These are phyloP conservation scores for Tenthredo scrophulariae DNA, from an alignment of 2,888 invertebrate species.

Conservation along the genomic window DNA sequence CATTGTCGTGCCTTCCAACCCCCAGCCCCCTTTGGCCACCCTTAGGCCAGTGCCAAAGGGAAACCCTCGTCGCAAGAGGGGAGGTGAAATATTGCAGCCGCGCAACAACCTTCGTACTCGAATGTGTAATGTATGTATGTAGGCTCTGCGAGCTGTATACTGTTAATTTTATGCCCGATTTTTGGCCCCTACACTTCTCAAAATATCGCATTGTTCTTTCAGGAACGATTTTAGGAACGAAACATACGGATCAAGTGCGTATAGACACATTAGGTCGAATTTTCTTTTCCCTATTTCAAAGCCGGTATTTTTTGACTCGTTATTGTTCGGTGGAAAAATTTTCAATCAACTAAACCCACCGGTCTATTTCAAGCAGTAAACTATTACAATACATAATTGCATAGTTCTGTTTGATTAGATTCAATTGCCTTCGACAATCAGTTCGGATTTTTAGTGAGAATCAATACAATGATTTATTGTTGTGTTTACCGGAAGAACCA, in stretches of 20 bases:
- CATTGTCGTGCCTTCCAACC: constrained; percentile 72
- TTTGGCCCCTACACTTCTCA: constrained; percentile 57
- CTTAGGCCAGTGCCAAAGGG: constrained; percentile 51
- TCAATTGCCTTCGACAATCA: background rate
- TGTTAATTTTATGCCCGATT: constrained; percentile 76
- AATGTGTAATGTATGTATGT: constrained; percentile 22
- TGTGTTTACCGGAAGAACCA: background rate
- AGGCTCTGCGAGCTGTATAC: constrained; percentile 71
- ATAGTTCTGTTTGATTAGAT: background rate
- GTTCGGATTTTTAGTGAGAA: background rate
- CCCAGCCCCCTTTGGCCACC: constrained; percentile 62
- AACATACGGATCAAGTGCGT: constrained; percentile 45
- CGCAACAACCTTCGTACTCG: constrained; percentile 65
- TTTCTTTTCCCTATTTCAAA: constrained; percentile 27
- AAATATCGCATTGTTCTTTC: constrained; percentile 38
- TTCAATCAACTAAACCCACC: background rate
- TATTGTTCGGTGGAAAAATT: background rate
- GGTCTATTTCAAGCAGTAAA: background rate
- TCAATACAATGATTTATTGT: background rate
- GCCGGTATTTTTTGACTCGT: background rate
- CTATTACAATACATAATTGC: background rate
- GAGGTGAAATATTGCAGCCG: constrained; percentile 74
- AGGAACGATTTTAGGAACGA: constrained; percentile 39
- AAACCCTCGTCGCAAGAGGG: constrained; percentile 52
- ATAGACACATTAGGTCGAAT: background rate